Evolutionary conservation across 1,140 invertebrate species (phyloP).

Genomic region (Himalopsyche phryganea): DNA sequence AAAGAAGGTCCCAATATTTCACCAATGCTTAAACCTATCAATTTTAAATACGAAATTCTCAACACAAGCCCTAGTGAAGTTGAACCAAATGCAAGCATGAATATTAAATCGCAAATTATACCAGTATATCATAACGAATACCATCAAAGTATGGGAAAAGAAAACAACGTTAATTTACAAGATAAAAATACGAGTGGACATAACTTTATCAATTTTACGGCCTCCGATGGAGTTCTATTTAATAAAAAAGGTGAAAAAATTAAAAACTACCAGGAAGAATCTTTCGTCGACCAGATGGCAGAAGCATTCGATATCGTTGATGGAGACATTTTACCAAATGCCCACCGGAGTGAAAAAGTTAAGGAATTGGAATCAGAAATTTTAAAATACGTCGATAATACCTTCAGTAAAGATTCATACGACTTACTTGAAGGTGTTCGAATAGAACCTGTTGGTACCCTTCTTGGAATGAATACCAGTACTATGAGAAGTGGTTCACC

Average conservation of each 20-base stretch:
- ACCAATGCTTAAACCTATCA: constrained; percentile 26
- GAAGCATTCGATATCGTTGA: constrained; percentile 12
- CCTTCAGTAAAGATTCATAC: constrained; percentile 39
- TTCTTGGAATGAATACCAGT: constrained; percentile 12
- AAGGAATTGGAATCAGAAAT: constrained; percentile 39
- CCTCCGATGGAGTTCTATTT: too few relatives aligned
- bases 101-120: too few relatives aligned
- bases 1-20: constrained; percentile 13
- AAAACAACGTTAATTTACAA: too few relatives aligned
- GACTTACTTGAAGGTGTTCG: constrained; percentile 45
- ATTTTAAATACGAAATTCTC: too few relatives aligned
- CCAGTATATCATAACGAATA: too few relatives aligned
- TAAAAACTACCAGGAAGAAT: not conserved
- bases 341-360: constrained; percentile 14
- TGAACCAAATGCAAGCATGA: too few relatives aligned
- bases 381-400: constrained; percentile 42
- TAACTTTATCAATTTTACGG: too few relatives aligned
- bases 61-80: too few relatives aligned
- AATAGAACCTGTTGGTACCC: constrained; percentile 37
- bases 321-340: not conserved
- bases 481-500: constrained; percentile 13
- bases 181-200: too few relatives aligned
- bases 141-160: too few relatives aligned
- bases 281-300: constrained; percentile 7
- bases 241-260: constrained; percentile 5